Evolutionary conservation across 2,888 invertebrate species (phyloP), one percentile per base, ranked within the genome.

Genomic region (Zhuqinia jingwanae): DNA sequence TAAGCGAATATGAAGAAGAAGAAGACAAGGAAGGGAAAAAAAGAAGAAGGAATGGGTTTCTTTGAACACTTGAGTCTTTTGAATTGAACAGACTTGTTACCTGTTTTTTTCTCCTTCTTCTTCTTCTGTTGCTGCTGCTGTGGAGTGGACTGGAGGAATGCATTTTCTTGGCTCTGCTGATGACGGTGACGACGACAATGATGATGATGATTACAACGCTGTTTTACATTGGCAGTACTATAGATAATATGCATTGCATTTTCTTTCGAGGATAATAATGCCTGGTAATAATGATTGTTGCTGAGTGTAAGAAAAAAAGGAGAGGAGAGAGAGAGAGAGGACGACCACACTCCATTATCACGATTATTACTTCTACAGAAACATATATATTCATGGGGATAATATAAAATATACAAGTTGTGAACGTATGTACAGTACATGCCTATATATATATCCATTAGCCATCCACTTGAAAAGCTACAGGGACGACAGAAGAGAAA

Each of bases 1-100:
- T 82, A 82, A 82, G 81, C 45, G 8, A 36, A n/a, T n/a, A n/a
- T n/a, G 60, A 63, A 45, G 53, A 58, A 45, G 63, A 76, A n/a
- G 22, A n/a, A 20, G 20, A 17, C 6, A 53, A 53, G 20, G 53
- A 53, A 20, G 53, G 11, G 13, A 53, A n/a, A 20, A 53, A n/a
- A 20, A 53, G 13, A 13, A 47, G 13, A n/a, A n/a, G 22, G 20
- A 20, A 13, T 60, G 25, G 25, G 15, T 22, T 27, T 27, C 2
- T 10, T 63, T 20, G 13, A 22, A 17, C 36, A 36, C 36, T 36
- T 36, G 36, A 36, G 5, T 36, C 36, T 6, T n/a, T n/a, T n/a
- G n/a, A n/a, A n/a, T n/a, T 8, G 8, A 36, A 6, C 36, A 36
- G 36, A 36, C 36, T 36, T 36, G 3, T 36, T 36, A 36, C 36